Evolutionary conservation across 2,113 vertebrate species (phyloP), one percentile per base, ranked within the genome.

Genomic region (Catagonus wagneri): DNA sequence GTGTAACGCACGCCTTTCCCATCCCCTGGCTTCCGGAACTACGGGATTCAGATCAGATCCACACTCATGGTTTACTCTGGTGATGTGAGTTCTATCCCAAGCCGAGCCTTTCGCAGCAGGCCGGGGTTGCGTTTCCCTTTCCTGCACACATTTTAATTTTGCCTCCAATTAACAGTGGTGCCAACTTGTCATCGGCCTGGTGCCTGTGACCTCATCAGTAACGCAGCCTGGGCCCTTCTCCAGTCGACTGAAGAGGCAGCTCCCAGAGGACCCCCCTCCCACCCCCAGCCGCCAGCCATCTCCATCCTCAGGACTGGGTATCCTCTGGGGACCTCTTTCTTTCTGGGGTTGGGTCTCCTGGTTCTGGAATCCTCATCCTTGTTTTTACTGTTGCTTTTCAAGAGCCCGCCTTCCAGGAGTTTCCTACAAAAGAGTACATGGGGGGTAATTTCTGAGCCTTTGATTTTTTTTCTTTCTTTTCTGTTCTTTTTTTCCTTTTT

Each of bases 341-440:
- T 36, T 23, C 32, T n/a, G 14, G 5, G 23, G 25, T 50, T 17
- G 58, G 11, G 7, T 32, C 83, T n/a, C 65, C 61, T 6, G 58
- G 44, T 58, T 56, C n/a, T 8, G 1, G 19, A 29, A 4, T 36
- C 39, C 25, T 9, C 63, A 50, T n/a, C 86, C 34, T 83, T 69
- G 58, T 54, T 76, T 93, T 93, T 65, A 58, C 54, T 87, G 50
- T 80, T 20, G 76, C 22, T 79, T 54, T 74, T 79, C 81, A 75
- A 27, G 25, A 19, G 54, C 56, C 4, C 11, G 1, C 25, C 44
- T 20, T 44, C 15, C 29, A 56, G 80, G 25, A 39, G 27, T 79
- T 39, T 69, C 34, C 60, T 81, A 3, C 13, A 22, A 52, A 66
- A 71, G 58, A 52, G 19, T 36, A 15, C 3, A 0, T 22, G 52